Percentiles rank a stretch among this genome's conserved stretches.
Conservation (phyloP, 2,113 vertebrate genomes). For the Dicrurus megarhynchus region DNA sequence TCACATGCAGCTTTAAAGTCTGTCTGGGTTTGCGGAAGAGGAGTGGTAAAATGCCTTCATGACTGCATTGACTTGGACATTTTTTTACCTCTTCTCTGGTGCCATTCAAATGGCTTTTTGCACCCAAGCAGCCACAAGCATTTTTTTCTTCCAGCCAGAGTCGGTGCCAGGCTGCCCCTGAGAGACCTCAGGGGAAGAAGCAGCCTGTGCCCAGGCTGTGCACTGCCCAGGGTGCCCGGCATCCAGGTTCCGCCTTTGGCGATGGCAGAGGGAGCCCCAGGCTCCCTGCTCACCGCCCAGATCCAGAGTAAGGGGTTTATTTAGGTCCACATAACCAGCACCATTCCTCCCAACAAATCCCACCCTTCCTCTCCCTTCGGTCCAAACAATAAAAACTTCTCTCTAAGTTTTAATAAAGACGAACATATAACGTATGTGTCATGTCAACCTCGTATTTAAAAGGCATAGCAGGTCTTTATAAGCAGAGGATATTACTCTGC, state of each 20-base stretch:
- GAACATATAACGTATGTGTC: neutral
- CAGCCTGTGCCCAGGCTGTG: no score
- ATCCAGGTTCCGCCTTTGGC: neutral
- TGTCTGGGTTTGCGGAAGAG: neutral
- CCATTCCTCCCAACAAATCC: neutral
- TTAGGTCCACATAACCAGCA: neutral
- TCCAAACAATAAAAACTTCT: neutral
- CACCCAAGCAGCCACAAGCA: neutral
- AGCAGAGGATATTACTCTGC: neutral
- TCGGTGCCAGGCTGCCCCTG: fast-evolving
- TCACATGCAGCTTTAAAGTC: neutral
- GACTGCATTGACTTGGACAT: fast-evolving
- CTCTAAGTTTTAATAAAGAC: neutral
- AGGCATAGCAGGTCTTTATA: neutral
- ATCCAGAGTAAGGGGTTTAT: neutral
- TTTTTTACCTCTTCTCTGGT: neutral
- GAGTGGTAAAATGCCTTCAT: fast-evolving
- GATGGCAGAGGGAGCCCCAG: neutral
- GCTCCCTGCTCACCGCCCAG: fast-evolving
- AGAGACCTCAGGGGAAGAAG: neutral
- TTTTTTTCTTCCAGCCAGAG: neutral
- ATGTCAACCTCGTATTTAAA: neutral
- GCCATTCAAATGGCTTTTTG: fast-evolving
- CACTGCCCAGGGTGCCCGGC: fast-evolving
- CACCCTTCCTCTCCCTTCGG: neutral